These are phyloP conservation scores for Lasioglossum zephyrum DNA, from an alignment of 2,888 invertebrate genomes.

Conservation along the genomic window DNA sequence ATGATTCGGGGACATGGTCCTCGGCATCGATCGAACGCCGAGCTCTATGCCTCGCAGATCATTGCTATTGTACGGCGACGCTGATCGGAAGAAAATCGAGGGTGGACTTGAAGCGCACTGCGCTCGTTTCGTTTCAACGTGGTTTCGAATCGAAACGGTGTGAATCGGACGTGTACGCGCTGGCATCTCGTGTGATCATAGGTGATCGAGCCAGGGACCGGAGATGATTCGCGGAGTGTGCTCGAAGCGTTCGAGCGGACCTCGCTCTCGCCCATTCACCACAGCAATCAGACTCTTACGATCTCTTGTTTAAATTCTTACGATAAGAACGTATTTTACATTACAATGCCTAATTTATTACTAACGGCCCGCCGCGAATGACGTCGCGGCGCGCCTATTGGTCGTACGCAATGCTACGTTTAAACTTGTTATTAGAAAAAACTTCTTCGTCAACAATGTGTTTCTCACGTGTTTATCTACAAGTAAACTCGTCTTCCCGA, in stretches of 20 bases:
- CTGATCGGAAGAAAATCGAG: constrained; percentile 36
- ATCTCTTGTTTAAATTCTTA: constrained; percentile 75
- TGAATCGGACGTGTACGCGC: not conserved
- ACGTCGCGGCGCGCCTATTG: constrained; percentile 78
- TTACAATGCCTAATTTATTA: constrained; percentile 77
- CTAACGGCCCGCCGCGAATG: constrained; percentile 77
- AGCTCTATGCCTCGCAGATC: constrained; percentile 20
- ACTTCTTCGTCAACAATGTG: constrained; percentile 80
- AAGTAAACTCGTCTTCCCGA: constrained; percentile 76
- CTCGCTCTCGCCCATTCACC: constrained; percentile 68
- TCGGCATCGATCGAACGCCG: not conserved
- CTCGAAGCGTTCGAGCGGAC: constrained; percentile 67
- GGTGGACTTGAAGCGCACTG: constrained; percentile 22
- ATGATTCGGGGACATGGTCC: constrained; percentile 41
- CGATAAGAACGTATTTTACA: constrained; percentile 80
- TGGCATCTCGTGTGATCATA: constrained; percentile 6
- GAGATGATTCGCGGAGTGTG: constrained; percentile 35
- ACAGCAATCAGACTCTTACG: constrained; percentile 77
- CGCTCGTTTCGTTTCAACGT: not conserved
- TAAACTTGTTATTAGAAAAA: constrained; percentile 82
- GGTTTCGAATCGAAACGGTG: not conserved
- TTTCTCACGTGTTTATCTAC: constrained; percentile 77
- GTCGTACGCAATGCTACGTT: constrained; percentile 83
- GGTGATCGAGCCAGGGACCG: constrained; percentile 19
- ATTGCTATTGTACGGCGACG: not conserved